phyloP scores from a whole-genome alignment of 2,113 vertebrate species.

The Rallus limicola region DNA sequence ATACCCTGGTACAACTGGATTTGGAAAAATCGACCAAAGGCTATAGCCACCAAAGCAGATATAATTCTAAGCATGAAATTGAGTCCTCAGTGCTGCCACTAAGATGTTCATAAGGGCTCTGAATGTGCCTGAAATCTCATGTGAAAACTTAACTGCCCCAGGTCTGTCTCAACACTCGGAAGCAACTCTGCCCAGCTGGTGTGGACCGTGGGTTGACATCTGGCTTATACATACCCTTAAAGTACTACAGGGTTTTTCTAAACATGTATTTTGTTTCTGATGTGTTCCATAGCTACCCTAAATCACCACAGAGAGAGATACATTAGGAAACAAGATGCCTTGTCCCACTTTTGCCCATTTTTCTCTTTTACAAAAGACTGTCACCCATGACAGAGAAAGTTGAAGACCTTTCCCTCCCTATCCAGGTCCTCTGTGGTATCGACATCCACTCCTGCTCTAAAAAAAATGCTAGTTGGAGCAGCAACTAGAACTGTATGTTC shows the following conservation, averaged over 20 bases:
- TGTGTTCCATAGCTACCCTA: not conserved
- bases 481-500: not conserved
- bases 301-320: not conserved
- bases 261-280: not conserved
- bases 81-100: not conserved
- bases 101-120: not conserved
- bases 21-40: not conserved
- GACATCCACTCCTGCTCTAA: not conserved
- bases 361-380: not conserved
- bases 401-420: not conserved
- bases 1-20: not conserved
- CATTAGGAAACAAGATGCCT: not conserved
- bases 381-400: not conserved
- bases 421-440: not conserved
- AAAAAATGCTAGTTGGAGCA: not conserved
- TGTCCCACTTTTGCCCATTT: not conserved
- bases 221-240: not conserved
- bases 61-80: not conserved
- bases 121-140: not conserved
- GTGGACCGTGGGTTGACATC: not conserved
- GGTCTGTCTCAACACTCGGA: not conserved
- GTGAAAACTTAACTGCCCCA: not conserved
- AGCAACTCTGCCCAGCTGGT: not conserved
- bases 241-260: not conserved
- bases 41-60: not conserved